A percentile compares a stretch with the other conserved stretches of the same genome.
Conservation (phyloP, 2,888 invertebrate genomes). For the Bugulina stolonifera region DNA sequence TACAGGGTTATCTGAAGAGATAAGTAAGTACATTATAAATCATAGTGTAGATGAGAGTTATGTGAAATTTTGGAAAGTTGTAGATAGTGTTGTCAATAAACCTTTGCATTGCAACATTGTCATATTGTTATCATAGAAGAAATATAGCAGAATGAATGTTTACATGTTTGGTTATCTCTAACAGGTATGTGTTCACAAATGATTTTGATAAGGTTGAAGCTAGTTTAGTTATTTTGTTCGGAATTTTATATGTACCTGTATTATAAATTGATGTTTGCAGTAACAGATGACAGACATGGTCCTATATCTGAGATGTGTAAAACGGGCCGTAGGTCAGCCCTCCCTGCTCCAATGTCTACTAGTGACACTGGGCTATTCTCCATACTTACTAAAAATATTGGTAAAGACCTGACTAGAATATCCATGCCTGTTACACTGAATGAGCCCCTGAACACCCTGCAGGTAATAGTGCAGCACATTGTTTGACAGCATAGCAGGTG, state of each 20-base stretch:
- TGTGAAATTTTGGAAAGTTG: too few relatives aligned
- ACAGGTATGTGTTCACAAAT: too few relatives aligned
- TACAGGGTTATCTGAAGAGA: conserved; percentile 13
- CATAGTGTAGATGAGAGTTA: too few relatives aligned
- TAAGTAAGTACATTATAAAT: conserved; percentile 10
- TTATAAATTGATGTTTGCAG: neutral
- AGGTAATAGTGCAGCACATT: too few relatives aligned
- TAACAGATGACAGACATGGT: conserved; percentile 4
- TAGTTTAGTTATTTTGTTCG: neutral
- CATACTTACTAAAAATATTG: conserved; percentile 72
- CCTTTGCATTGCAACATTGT: too few relatives aligned
- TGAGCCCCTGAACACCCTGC: conserved; percentile 74
- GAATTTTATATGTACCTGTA: neutral
- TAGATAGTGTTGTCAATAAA: too few relatives aligned
- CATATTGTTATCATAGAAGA: too few relatives aligned
- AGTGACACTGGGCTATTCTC: conserved; percentile 64
- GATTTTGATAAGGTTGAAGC: too few relatives aligned
- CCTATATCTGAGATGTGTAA: neutral
- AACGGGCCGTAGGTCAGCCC: conserved; percentile 62
- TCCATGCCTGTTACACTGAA: conserved; percentile 81
- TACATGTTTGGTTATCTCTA: too few relatives aligned
- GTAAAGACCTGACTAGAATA: conserved; percentile 76
- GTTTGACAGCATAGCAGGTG: too few relatives aligned
- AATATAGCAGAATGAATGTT: too few relatives aligned
- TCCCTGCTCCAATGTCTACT: conserved; percentile 64